Conservation (phyloP, 2,113 vertebrate genomes). For the Hyaena hyaena region DNA sequence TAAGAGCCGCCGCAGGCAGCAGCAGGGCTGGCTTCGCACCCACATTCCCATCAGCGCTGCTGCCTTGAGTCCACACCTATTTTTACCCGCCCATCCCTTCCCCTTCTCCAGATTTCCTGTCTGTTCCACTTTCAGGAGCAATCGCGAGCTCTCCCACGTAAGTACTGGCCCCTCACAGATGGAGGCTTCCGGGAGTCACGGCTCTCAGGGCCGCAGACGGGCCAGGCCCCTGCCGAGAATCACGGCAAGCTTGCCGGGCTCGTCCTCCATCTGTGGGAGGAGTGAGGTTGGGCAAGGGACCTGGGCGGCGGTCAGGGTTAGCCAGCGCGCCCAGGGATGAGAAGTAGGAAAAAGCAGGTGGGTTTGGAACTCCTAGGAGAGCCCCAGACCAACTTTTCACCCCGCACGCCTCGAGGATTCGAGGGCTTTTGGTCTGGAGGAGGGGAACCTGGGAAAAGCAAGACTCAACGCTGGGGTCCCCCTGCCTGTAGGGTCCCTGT, state of each 20-base stretch:
- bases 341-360: not conserved
- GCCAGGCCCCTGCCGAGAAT: rapidly evolving
- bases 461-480: not conserved
- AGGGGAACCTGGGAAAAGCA: not conserved
- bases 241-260: not conserved
- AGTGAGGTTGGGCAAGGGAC: not conserved
- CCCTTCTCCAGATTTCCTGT: no score
- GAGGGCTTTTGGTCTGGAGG: not conserved
- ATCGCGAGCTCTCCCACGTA: not conserved
- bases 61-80: not conserved
- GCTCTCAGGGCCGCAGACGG: not conserved
- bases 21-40: not conserved
- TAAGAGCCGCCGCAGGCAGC: not conserved
- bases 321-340: rapidly evolving
- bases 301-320: rapidly evolving
- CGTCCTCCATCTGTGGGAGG: not conserved
- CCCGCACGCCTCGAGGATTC: no score
- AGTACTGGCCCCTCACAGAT: not conserved
- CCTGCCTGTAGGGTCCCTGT: not conserved
- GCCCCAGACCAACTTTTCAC: rapidly evolving
- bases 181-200: rapidly evolving
- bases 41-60: not conserved
- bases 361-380: not conserved
- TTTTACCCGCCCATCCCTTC: not conserved
- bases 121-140: not conserved